These are phyloP conservation scores for Amorpha juglandis DNA, from an alignment of 2,888 invertebrate species.

Conservation along the genomic window DNA sequence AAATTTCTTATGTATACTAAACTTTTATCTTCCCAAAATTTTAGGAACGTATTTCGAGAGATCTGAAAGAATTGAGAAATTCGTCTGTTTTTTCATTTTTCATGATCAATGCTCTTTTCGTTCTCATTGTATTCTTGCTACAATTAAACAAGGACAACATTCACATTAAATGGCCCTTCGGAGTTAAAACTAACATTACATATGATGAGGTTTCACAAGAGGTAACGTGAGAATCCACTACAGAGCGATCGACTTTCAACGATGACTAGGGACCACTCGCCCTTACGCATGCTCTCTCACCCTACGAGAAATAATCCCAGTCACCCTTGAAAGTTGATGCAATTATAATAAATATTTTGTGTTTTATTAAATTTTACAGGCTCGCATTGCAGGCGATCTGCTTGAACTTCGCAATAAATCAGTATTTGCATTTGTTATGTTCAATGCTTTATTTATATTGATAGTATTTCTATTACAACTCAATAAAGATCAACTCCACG, in stretches of 20 bases:
- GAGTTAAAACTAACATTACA: conserved; percentile 96
- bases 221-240: conserved; percentile 88
- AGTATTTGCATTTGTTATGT: conserved; percentile 99
- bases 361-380: conserved; percentile 87
- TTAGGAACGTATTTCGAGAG: conserved; percentile 95
- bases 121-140: conserved; percentile 98
- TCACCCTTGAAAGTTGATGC: conserved; percentile 84
- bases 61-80: conserved; percentile 97
- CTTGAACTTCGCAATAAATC: conserved; percentile 98
- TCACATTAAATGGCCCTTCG: conserved; percentile 98
- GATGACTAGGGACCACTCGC: conserved; percentile 68
- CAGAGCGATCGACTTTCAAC: conserved; percentile 74
- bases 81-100: conserved; percentile 98
- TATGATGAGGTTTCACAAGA: conserved; percentile 95
- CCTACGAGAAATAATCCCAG: conserved; percentile 57
- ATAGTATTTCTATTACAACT: conserved; percentile 99
- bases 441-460: conserved; percentile 99
- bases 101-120: conserved; percentile 99
- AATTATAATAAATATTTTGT: conserved; percentile 62
- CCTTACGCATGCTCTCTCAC: background rate
- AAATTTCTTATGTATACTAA: conserved; percentile 27
- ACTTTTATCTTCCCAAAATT: conserved; percentile 75
- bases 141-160: conserved; percentile 99
- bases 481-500: conserved; percentile 98
- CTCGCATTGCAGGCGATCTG: conserved; percentile 94